Evolutionary conservation across 2,888 invertebrate genomes (phyloP), one percentile per base, ranked within the genome.

Genomic region (Ditula angustiorana): DNA sequence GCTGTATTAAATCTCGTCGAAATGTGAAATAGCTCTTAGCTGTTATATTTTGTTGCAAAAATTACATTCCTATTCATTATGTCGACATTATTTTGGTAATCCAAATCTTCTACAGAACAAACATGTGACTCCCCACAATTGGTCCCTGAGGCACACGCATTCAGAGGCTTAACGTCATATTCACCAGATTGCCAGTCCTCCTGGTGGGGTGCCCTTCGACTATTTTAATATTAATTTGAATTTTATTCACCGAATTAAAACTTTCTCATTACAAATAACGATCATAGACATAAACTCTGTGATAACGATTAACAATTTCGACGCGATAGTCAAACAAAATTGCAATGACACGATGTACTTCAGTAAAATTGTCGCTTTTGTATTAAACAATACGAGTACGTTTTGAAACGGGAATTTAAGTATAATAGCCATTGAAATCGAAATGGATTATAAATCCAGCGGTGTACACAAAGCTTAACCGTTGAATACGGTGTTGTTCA

Each of bases 401-500:
- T 47, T 47, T 47, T 24, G 24, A 37, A 58, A 44, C 13, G 52
- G n/a, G 44, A 52, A 33, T 61, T 44, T 53, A 61, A 61, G 52
- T 52, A 61, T 61, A 53, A 61, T 53, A 44, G 23, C 24, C 16
- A 21, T 53, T 33, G 30, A 44, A 52, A 61, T 46, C 30, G 44
- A 44, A 53, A 44, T 61, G 52, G 65, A 52, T 66, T 61, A 50
- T 55, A 65, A n/a, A 59, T 52, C 56, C 33, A 23, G 50, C 30
- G 19, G 30, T 55, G 26, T 52, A 44, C 62, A 66, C 66, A 68
- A 68, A 66, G 62, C 53, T 13, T 19, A 24, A 28, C 35, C 21
- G 13, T 47, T 30, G 24, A 56, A 57, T 35, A 52, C 19, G 28
- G 35, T 69, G 69, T 74, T 74, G 72, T 76, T 80, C 77, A 73